Conservation (phyloP, 2,797 vertebrate species). For the Eospalax fontanierii region DNA sequence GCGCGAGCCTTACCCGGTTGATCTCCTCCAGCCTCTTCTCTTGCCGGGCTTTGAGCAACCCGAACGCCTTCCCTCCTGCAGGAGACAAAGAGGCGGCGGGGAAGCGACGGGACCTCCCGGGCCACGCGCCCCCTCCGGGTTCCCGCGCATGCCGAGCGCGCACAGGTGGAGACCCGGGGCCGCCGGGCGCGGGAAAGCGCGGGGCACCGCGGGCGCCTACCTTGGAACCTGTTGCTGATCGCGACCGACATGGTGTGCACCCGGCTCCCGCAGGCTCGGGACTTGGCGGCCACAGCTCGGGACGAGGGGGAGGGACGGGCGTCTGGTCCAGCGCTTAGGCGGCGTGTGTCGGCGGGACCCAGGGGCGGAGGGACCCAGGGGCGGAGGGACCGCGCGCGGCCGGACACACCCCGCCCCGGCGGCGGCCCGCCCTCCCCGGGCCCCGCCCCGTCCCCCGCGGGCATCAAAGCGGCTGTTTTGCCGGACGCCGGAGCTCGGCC, state of each 20-base stretch:
- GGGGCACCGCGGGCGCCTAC: conserved; percentile 55
- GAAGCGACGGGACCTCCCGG: neutral
- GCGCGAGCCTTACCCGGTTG: conserved; percentile 92
- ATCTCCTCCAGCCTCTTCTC: conserved; percentile 93
- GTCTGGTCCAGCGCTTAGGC: conserved; percentile 53
- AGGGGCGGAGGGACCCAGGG: conserved; percentile 71
- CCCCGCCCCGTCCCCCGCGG: neutral
- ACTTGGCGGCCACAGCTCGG: neutral
- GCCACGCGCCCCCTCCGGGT: neutral
- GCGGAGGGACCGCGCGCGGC: no score
- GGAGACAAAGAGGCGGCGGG: conserved; percentile 81
- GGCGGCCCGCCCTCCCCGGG: conserved; percentile 15
- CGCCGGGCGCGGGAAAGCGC: neutral
- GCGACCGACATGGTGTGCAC: conserved; percentile 79
- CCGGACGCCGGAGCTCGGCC: conserved; percentile 18
- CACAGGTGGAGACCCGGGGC: conserved; percentile 68
- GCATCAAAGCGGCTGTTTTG: conserved; percentile 83
- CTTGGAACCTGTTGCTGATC: conserved; percentile 84
- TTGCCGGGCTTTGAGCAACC: conserved; percentile 94
- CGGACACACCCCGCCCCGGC: conserved; percentile 72
- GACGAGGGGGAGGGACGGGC: neutral
- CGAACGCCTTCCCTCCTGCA: conserved; percentile 95
- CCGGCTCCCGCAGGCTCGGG: conserved; percentile 41
- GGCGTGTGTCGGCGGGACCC: conserved; percentile 66
- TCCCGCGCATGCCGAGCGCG: neutral